Conservation (phyloP, 2,113 vertebrate species). For the Hypanus sabinus region DNA sequence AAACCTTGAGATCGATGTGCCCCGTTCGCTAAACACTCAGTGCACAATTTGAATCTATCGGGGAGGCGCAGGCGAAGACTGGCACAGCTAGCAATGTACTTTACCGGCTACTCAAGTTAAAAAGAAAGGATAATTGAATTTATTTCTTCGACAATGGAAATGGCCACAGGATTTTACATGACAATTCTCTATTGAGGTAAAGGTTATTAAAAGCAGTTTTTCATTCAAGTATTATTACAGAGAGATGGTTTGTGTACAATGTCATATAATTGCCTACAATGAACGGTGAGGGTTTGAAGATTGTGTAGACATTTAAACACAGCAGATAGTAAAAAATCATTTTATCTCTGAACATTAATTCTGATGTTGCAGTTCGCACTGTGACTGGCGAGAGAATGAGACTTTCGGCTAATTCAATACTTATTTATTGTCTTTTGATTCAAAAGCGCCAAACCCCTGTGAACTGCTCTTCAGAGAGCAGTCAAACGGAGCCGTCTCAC, state of each 20-base stretch:
- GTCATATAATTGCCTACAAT: not conserved
- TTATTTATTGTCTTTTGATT: slow-evolving; percentile 34
- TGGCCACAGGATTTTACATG: not conserved
- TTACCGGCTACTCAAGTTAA: not conserved
- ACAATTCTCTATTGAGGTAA: not conserved
- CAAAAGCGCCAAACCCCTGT: not conserved
- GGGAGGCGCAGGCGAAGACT: not conserved
- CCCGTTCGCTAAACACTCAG: not conserved
- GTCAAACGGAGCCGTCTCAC: not conserved
- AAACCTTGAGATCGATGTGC: not conserved
- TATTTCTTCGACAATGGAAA: not conserved
- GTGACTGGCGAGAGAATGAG: slow-evolving; percentile 3
- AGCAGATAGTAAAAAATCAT: not conserved
- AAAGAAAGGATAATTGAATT: not conserved
- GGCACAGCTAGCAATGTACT: too few species aligned
- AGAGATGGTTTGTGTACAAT: not conserved
- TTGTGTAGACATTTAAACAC: slow-evolving; percentile 14
- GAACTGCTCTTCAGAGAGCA: not conserved
- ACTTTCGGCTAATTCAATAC: slow-evolving; percentile 24
- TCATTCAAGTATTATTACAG: not conserved
- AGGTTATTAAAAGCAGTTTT: not conserved
- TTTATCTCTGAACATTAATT: slow-evolving; percentile 11
- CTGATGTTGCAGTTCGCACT: not conserved
- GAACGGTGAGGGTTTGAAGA: not conserved
- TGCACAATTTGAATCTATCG: not conserved